Evolutionary conservation across 2,888 invertebrate species (phyloP).

Genomic region (Cephus rjabovi): DNA sequence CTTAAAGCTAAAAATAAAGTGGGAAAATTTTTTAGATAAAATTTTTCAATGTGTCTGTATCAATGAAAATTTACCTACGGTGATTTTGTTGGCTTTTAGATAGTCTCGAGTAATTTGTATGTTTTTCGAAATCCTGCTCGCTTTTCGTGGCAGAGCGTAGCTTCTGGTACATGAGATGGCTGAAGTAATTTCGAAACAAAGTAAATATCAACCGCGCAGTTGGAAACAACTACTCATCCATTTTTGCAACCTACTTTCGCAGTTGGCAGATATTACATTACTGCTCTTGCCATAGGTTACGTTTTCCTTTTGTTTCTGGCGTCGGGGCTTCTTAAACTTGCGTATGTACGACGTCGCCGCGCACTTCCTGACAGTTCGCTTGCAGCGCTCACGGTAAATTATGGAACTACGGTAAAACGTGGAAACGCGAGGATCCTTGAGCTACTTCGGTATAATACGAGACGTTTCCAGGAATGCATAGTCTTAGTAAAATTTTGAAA

Average conservation of each 20-base stretch:
- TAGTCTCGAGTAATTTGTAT: neutral
- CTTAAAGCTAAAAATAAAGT: too few relatives aligned
- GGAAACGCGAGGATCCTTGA: neutral
- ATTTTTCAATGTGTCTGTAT: neutral
- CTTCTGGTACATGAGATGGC: neutral
- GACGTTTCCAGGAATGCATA: too few relatives aligned
- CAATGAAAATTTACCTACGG: too few relatives aligned
- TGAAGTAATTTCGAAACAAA: neutral
- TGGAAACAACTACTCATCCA: neutral
- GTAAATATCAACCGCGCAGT: neutral
- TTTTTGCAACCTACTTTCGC: neutral
- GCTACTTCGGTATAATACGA: too few relatives aligned
- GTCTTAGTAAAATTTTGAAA: too few relatives aligned
- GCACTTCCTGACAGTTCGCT: neutral
- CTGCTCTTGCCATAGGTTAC: neutral
- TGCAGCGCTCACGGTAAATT: neutral
- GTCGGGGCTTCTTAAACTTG: neutral
- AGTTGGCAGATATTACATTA: conserved; percentile 3
- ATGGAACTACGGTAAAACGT: neutral
- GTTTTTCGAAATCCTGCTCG: neutral
- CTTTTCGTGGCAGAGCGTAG: neutral
- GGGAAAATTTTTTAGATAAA: neutral
- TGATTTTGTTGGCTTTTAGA: neutral
- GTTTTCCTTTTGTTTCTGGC: neutral
- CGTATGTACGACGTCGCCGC: neutral